phyloP scores from a whole-genome alignment of 2,113 vertebrate species.

The Desmodus rotundus region DNA sequence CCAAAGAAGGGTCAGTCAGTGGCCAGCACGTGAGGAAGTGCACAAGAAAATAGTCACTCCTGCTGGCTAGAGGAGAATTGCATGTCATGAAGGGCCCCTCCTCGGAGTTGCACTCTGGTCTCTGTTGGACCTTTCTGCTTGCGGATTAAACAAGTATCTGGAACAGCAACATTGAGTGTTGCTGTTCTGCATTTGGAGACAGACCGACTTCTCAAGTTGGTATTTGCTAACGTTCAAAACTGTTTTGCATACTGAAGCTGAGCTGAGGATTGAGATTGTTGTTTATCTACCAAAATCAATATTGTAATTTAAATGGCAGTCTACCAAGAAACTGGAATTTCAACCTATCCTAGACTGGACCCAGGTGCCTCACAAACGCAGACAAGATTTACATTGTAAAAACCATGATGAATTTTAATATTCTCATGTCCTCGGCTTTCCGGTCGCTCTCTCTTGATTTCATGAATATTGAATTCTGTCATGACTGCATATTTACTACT shows the following conservation, averaged over 20 bases:
- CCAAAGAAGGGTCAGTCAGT: neutral
- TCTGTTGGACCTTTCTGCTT: conserved; percentile 39
- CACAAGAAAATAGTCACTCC: neutral
- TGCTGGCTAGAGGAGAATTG: neutral
- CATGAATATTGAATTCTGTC: conserved; percentile 78
- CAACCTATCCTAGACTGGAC: neutral
- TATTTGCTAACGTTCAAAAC: conserved; percentile 32
- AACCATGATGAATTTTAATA: conserved; percentile 67
- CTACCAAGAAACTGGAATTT: neutral
- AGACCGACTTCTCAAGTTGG: conserved; percentile 21
- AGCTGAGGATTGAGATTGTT: conserved; percentile 33
- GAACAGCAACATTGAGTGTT: neutral
- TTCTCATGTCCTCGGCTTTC: conserved; percentile 61
- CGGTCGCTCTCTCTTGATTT: conserved; percentile 49
- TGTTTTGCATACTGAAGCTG: conserved; percentile 42
- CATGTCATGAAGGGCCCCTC: conserved; percentile 52
- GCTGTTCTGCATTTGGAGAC: conserved; percentile 22
- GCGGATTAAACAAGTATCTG: conserved; percentile 50
- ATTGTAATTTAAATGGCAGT: conserved; percentile 58
- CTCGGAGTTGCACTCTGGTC: conserved; percentile 34
- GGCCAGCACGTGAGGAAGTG: neutral
- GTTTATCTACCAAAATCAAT: conserved; percentile 60
- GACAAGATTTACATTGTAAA: conserved; percentile 47
- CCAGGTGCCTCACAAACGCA: neutral
- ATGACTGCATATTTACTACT: conserved; percentile 68